Evolutionary conservation across 2,113 vertebrate species (phyloP).

Genomic region (Malurus elegans): DNA sequence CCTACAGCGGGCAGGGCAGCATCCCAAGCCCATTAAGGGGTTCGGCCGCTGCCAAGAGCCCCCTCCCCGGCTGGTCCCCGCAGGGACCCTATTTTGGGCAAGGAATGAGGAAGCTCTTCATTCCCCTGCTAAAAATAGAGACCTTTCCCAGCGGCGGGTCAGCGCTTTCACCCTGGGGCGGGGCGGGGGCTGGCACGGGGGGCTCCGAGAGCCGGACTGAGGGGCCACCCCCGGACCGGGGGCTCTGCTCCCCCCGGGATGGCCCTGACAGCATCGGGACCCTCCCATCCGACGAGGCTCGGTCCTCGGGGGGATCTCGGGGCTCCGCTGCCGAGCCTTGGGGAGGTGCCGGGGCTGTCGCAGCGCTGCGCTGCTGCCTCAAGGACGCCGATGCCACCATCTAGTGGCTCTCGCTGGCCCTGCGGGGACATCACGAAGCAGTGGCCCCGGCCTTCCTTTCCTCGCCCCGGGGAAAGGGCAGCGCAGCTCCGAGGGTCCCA

Average conservation of each 20-base stretch:
- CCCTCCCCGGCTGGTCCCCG: not conserved
- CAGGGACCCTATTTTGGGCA: constrained; percentile 30
- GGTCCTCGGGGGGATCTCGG: not conserved
- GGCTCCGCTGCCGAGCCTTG: not conserved
- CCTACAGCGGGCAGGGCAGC: not conserved
- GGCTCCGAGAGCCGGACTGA: not conserved
- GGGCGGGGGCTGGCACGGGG: not conserved
- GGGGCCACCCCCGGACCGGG: fast-evolving
- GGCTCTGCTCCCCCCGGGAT: not conserved
- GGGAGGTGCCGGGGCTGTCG: not conserved
- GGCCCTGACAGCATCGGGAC: not conserved
- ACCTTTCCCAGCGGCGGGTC: not conserved
- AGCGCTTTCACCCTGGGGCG: not conserved
- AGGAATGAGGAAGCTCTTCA: constrained; percentile 48
- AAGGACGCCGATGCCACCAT: not conserved
- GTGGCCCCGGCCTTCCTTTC: not conserved
- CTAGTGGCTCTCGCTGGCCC: not conserved
- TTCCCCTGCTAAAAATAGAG: constrained; percentile 57
- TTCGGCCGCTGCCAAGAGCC: not conserved
- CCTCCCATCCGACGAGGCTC: not conserved
- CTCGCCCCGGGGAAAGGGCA: not conserved
- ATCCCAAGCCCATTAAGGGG: not conserved
- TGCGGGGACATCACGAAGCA: not conserved
- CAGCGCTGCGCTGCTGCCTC: not conserved
- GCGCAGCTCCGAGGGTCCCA: not conserved